Evolutionary conservation across 2,113 vertebrate species (phyloP).

Genomic region (Gyps fulvus): DNA sequence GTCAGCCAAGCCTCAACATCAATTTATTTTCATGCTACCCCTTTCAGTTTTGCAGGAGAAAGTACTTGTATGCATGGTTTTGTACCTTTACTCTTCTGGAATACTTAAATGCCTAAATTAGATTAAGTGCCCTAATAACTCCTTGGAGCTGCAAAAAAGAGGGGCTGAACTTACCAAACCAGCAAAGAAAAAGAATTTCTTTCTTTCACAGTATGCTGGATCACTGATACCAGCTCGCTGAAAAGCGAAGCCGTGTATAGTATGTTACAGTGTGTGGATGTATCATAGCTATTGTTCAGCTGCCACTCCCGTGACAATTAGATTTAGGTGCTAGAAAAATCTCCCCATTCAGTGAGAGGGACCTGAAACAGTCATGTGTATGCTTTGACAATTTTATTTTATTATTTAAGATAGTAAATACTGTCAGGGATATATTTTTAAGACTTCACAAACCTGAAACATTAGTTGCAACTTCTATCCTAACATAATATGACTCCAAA

Average conservation of each 20-base stretch:
- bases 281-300: background rate
- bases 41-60: background rate
- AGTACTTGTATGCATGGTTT: background rate
- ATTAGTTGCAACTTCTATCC: constrained; percentile 54
- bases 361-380: background rate
- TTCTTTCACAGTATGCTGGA: background rate
- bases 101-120: background rate
- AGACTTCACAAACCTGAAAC: constrained; percentile 33
- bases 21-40: background rate
- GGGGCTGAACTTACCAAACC: background rate
- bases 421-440: constrained; percentile 4
- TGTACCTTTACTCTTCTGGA: background rate
- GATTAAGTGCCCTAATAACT: background rate
- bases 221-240: background rate
- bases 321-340: background rate
- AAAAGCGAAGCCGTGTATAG: background rate
- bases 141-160: background rate
- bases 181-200: background rate
- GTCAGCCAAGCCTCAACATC: background rate
- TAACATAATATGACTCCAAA: constrained; percentile 58
- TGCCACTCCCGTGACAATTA: background rate
- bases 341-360: background rate
- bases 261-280: background rate
- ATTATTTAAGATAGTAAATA: background rate
- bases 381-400: background rate